Evolutionary conservation across 2,888 invertebrate species (phyloP).

Genomic region (Trypoxylon attenuatum): DNA sequence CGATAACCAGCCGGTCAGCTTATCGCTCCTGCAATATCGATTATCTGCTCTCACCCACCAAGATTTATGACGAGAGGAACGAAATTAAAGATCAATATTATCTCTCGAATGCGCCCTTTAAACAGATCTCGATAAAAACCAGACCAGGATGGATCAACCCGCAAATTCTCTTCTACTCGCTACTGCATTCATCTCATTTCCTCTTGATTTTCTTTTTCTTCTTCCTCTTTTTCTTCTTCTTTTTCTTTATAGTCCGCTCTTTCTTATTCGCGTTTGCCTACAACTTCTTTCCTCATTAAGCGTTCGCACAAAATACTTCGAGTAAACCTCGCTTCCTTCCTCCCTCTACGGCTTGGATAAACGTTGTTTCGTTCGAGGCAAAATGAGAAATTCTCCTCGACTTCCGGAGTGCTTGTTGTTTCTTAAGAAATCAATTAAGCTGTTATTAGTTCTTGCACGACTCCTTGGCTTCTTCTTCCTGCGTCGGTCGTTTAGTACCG

Average conservation of each 20-base stretch:
- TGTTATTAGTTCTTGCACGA: conserved; percentile 40
- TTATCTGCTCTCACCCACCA: conserved; percentile 33
- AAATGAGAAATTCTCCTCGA: neutral
- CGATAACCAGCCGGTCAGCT: conserved; percentile 27
- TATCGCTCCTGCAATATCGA: conserved; percentile 45
- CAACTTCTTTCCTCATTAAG: too few species aligned
- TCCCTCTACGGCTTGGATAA: too few species aligned
- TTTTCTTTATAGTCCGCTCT: too few species aligned
- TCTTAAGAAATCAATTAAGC: conserved; percentile 31
- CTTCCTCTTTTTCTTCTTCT: neutral
- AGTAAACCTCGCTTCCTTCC: neutral
- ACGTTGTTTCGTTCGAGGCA: neutral
- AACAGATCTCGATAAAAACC: neutral
- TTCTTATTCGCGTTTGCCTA: too few species aligned
- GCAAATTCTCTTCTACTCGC: neutral
- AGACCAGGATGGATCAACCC: neutral
- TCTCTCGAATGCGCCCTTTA: conserved; percentile 13
- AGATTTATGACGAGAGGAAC: conserved; percentile 32
- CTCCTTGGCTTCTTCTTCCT: conserved; percentile 13
- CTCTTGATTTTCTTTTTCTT: neutral
- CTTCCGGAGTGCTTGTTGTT: neutral
- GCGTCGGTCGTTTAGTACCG: neutral
- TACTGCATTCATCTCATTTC: too few species aligned
- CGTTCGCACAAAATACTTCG: neutral
- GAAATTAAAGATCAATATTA: conserved; percentile 32